Percentiles rank a stretch among this genome's conserved stretches.
Conservation (phyloP, 1,140 invertebrate genomes). For the Platyura marginata region DNA sequence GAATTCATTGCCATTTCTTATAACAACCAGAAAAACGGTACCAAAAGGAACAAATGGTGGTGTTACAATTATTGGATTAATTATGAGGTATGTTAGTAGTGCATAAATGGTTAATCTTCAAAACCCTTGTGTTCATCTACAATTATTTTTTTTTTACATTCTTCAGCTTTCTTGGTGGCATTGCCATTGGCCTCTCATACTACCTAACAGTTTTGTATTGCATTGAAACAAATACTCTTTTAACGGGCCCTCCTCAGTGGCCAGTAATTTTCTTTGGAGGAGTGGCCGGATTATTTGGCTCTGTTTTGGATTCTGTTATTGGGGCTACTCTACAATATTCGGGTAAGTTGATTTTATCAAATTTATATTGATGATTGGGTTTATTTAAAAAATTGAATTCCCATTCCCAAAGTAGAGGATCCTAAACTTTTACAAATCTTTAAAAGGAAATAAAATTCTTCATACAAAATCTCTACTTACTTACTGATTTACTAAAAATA, state of each 20-base stretch:
- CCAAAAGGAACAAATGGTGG: constrained; percentile 76
- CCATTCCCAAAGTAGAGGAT: too few relatives aligned
- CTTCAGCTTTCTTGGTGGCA: constrained; percentile 49
- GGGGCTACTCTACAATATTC: constrained; percentile 76
- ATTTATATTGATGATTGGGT: too few relatives aligned
- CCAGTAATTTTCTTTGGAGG: constrained; percentile 53
- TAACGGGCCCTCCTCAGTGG: constrained; percentile 56
- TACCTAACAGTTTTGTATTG: constrained; percentile 48
- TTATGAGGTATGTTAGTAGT: constrained; percentile 24
- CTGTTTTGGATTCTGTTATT: constrained; percentile 63
- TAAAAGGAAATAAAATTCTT: too few relatives aligned
- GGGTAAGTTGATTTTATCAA: too few relatives aligned
- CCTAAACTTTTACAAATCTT: too few relatives aligned
- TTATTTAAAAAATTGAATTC: too few relatives aligned
- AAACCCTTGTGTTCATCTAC: too few relatives aligned
- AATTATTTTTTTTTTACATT: background rate
- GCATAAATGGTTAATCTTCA: too few relatives aligned
- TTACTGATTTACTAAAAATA: too few relatives aligned
- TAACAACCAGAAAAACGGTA: constrained; percentile 55
- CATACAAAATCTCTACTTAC: too few relatives aligned
- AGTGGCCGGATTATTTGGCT: constrained; percentile 58
- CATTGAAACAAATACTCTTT: constrained; percentile 35
- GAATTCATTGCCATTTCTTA: constrained; percentile 45
- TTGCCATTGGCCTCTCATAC: constrained; percentile 51
- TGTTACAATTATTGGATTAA: constrained; percentile 47